Base-by-base conservation (phyloP, 2,888 invertebrate species). In the Anarsia innoxiella region DNA sequence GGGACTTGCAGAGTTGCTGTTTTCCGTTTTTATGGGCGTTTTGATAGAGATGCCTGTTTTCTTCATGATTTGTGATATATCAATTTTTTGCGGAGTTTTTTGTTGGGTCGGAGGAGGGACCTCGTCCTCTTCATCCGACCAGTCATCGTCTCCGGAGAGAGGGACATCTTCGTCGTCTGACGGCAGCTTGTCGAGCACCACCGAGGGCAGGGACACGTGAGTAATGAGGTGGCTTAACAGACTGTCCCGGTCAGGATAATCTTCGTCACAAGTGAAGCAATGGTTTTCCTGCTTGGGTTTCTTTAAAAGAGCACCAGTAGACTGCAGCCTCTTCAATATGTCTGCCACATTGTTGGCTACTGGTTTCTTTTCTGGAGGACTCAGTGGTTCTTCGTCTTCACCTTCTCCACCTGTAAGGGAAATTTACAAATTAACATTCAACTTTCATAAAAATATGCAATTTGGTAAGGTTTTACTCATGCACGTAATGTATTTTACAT, bases 141-240 rank as follows among this genome's bases (percentile, higher is more conserved):
- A 84, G 48, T 77, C 70, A 37, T 82, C 82, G 57, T 83, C 80
- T 52, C 69, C 80, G 5, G 77, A 79, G 4, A 58, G 65, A 46
- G 64, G 56, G 27, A 55, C 56, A 40, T 78, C 75, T 75, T 88
- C 72, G 66, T 77, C 77, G 84, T 88, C 71, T 60, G 88, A 87
- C 45, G 84, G 83, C 61, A 86, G 74, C 54, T 75, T 82, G 51
- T 79, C 71, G 44, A 88, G 48, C 28, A 79, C 61, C 38, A 89
- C 68, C 1, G 63, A 67, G 29, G 88, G 88, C 51, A 87, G 74
- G 4, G 83, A 85, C 29, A 89, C 86, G 74, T 88, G 88, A 36
- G 79, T 75, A 19, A 87, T 69, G 8, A 88, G 67, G 59, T 89
- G 89, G 9, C 72, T 69, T 48, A 87, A 74, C 41, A 88, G 56